A percentile compares a stretch with the other conserved stretches of the same genome.
Evolutionary conservation across 2,113 vertebrate species (phyloP).

Genomic region (Phylloscopus trochiloides): DNA sequence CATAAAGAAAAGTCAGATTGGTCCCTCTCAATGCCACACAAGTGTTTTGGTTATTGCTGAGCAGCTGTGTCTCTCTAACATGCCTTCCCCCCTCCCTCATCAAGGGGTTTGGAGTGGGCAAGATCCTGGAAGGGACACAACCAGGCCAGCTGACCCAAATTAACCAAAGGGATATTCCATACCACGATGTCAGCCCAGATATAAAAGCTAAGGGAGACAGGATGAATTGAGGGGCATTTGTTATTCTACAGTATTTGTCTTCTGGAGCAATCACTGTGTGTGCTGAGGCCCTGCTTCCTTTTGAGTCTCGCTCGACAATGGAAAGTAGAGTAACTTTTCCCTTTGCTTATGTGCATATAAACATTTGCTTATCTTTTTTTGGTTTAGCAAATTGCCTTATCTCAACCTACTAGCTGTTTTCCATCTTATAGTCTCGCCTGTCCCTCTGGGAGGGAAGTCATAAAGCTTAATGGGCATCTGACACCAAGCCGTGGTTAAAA

Average conservation of each 20-base stretch:
- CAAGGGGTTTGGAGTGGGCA: background rate
- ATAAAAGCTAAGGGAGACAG: background rate
- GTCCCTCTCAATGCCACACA: too few relatives aligned
- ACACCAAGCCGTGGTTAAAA: background rate
- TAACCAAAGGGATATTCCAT: background rate
- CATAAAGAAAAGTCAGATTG: too few relatives aligned
- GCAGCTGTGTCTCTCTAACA: too few relatives aligned
- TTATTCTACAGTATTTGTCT: background rate
- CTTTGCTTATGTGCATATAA: background rate
- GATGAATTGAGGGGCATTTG: rapidly evolving
- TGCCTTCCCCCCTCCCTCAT: rapidly evolving
- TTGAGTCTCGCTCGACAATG: rapidly evolving
- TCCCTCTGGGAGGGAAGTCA: background rate
- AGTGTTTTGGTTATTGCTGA: too few relatives aligned
- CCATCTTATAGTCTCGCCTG: background rate
- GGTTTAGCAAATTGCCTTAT: background rate
- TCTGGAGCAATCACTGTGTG: background rate
- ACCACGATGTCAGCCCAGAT: too few relatives aligned
- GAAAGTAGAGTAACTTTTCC: background rate
- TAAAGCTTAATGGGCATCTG: background rate
- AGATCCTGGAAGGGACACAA: too few relatives aligned
- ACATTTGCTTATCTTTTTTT: background rate
- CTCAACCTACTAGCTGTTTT: background rate
- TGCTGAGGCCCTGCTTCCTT: background rate
- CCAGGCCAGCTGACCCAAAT: background rate